These are phyloP conservation scores for Drosophila mimica DNA, from an alignment of 2,888 invertebrate genomes.

Conservation along the genomic window DNA sequence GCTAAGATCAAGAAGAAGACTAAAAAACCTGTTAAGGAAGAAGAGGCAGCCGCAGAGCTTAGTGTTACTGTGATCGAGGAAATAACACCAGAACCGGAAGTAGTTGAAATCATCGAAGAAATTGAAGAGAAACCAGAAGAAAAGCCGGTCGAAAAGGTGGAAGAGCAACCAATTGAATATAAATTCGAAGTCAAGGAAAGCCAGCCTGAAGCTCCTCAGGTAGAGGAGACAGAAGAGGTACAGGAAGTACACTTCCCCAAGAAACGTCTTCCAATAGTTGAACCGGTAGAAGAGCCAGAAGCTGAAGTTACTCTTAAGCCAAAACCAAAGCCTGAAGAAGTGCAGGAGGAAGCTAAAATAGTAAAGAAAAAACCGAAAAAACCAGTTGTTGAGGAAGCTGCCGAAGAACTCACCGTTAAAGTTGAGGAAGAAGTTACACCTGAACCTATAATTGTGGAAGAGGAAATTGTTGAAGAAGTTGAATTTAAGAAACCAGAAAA, in stretches of 20 bases:
- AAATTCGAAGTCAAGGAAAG: conserved; percentile 57
- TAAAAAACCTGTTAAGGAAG: conserved; percentile 66
- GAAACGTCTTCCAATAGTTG: conserved; percentile 60
- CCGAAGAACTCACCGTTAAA: conserved; percentile 75
- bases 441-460: conserved; percentile 62
- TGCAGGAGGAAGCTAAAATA: conserved; percentile 72
- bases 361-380: conserved; percentile 80
- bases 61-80: conserved; percentile 80
- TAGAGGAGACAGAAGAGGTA: conserved; percentile 68
- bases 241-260: conserved; percentile 67
- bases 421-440: conserved; percentile 74
- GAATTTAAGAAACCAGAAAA: conserved; percentile 70
- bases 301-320: conserved; percentile 74
- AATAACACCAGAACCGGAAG: conserved; percentile 60
- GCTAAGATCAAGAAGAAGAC: conserved; percentile 78
- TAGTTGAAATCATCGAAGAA: conserved; percentile 76
- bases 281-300: conserved; percentile 72
- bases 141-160: conserved; percentile 37
- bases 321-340: conserved; percentile 67
- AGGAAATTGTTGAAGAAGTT: conserved; percentile 73
- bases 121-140: conserved; percentile 55
- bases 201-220: conserved; percentile 73
- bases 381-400: conserved; percentile 72
- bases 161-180: conserved; percentile 64
- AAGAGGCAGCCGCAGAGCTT: conserved; percentile 80